A percentile compares a stretch with the other conserved stretches of the same genome.
phyloP scores from a whole-genome alignment of 2,888 invertebrate genomes.

The Noctua comes region DNA sequence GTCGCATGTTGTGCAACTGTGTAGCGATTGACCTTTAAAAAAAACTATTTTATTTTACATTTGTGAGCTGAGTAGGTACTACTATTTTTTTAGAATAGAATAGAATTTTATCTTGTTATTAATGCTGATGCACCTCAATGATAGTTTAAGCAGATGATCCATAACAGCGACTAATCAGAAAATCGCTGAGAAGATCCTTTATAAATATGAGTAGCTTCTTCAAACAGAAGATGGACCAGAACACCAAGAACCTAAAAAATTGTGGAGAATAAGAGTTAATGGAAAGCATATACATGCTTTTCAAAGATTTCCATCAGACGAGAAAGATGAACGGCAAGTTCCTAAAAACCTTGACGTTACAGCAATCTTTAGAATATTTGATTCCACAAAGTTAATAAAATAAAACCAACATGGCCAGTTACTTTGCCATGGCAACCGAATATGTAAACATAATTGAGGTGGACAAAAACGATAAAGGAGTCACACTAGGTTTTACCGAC shows the following conservation, averaged over 20 bases:
- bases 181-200: neutral
- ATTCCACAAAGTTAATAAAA: slow-evolving; percentile 1
- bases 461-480: slow-evolving; percentile 24
- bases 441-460: slow-evolving; percentile 43
- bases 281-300: neutral
- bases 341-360: neutral
- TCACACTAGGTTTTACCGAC: slow-evolving; percentile 16
- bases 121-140: neutral
- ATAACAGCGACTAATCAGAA: neutral
- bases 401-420: slow-evolving; percentile 4
- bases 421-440: slow-evolving; percentile 53
- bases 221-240: neutral
- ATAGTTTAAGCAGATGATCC: neutral
- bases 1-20: slow-evolving; percentile 13
- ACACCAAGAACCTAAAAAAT: neutral
- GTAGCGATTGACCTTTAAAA: neutral
- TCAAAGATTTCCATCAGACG: neutral
- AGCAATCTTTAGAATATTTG: neutral
- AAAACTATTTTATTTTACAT: neutral
- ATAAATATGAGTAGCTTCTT: neutral
- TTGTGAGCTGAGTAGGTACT: neutral
- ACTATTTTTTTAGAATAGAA: neutral
- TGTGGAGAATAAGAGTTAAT: neutral
- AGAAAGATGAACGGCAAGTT: neutral
- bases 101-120: neutral